Evolutionary conservation across 2,888 invertebrate genomes (phyloP), one percentile per base, ranked within the genome.

Genomic region (Taphrorychus bicolor): DNA sequence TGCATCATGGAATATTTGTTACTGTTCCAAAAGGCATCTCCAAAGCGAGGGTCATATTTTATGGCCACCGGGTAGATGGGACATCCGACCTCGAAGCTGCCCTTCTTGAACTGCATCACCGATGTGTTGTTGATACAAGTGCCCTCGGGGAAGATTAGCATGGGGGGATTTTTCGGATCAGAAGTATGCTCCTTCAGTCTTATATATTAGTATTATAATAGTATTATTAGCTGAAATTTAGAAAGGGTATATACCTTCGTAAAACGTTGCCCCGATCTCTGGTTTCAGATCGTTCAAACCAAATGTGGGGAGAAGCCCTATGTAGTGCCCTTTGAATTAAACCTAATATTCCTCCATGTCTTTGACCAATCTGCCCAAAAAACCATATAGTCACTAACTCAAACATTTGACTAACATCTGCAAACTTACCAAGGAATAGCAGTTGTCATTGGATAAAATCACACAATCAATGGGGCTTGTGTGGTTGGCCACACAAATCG

Each of bases 91-190:
- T 99, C 99, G 81, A 99, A 99, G 81, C 97, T 97, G 7, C 99
- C 99, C 82, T 99, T 99, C 83, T 99, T 99, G 84, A 99, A 99
- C 86, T 98, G 98, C 99, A 99, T 99, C 7, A 99, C 98, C 0
- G 97, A 97, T 0, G 99, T 99, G 83, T 99, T 99, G 82, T 99
- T 99, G 78, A 99, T 99, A 83, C 99, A 99, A 0, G 99, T 99
- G 68, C 99, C 98, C 83, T 99, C 99, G 0, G 99, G 99, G 83
- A 99, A 99, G 77, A 99, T 98, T 41, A 99, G 86, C 80, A 99
- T 98, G 0, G 99, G 99, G 4, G 97, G 92, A 83, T 98, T 98
- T 75, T 90, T 89, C 1, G 92, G 89, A 79, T 97, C 93, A 0
- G 95, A 93, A 16, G 97, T 94, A 82, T 99, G 99, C 75, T 95